Base-by-base conservation (phyloP, 2,797 vertebrate species). In the Xiphophorus birchmanni region DNA sequence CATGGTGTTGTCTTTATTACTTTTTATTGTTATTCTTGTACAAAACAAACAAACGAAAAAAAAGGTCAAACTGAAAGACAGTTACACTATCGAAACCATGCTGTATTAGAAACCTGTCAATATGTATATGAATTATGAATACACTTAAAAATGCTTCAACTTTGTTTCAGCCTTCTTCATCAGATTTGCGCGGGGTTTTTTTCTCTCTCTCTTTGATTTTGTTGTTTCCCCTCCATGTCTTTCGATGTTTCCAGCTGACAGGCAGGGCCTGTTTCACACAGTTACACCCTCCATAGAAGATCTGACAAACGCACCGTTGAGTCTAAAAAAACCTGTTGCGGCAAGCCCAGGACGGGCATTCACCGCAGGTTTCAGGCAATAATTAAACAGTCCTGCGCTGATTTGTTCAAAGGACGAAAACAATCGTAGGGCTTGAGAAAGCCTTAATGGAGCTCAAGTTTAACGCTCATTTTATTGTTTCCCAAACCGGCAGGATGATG, bases 101-200 rank as follows among this genome's bases (percentile, higher is more conserved):
- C 95, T 95, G 95, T 96, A 95, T 94, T 95, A 95, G 93, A 95
- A 94, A 94, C 88, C 88, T 96, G 96, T 96, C 94, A 89, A 95
- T 96, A 96, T 96, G 95, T 96, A 95, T 96, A 96, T 96, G 96
- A 96, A 95, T 94, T 95, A 96, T 95, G 93, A 96, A 96, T 96
- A 96, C 95, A 96, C 94, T 91, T 93, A 89, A 93, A 92, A 95
- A 95, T 91, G 88, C 92, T 94, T 92, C 89, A 89, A 82, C 17
- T 73, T 85, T 80, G 90, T 82, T 80, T 88, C 84, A 7, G 40
- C 40, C 12, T 29, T 29, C 42, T 72, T 29, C n/a, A 26, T 29
- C 69, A 47, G 13, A 72, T 17, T 69, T 72, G 58, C 5, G 4
- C 0, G 4, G 56, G 5, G 32, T 40, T 40, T 11, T 56, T 9